Percentiles rank a stretch among this genome's conserved stretches.
Conservation (phyloP, 2,113 vertebrate species). For the Tapirus terrestris region DNA sequence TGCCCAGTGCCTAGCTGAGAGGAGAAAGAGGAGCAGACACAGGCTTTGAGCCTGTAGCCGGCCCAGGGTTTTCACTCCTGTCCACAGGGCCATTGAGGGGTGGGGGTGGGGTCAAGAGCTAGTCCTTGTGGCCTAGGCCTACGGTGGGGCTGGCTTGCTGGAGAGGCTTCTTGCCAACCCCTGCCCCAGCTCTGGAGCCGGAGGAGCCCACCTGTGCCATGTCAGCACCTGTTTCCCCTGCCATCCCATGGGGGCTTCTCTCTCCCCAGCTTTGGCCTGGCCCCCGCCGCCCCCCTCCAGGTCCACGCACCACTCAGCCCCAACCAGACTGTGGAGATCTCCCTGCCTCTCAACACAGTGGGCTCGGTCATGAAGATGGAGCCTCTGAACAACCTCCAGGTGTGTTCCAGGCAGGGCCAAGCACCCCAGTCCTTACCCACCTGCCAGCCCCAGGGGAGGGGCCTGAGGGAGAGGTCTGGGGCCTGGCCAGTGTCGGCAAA, state of each 20-base stretch:
- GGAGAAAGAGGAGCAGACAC: background rate
- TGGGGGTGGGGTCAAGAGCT: background rate
- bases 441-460: background rate
- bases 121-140: background rate
- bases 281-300: conserved; percentile 97
- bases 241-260: background rate
- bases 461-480: background rate
- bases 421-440: background rate
- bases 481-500: background rate
- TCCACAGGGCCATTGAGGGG: background rate
- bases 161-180: background rate
- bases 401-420: conserved; percentile 71
- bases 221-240: background rate
- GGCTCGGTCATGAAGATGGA: conserved; percentile 99
- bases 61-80: background rate
- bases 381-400: conserved; percentile 98
- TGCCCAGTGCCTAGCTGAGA: background rate
- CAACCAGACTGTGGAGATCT: conserved; percentile 95
- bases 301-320: conserved; percentile 94
- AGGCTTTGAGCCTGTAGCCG: background rate
- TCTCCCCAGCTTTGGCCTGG: conserved; percentile 93
- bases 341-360: conserved; percentile 93
- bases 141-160: background rate
- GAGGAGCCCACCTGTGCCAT: background rate
- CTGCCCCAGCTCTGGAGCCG: background rate